Evolutionary conservation across 2,888 invertebrate species (phyloP).

Genomic region (Oscheius onirici): DNA sequence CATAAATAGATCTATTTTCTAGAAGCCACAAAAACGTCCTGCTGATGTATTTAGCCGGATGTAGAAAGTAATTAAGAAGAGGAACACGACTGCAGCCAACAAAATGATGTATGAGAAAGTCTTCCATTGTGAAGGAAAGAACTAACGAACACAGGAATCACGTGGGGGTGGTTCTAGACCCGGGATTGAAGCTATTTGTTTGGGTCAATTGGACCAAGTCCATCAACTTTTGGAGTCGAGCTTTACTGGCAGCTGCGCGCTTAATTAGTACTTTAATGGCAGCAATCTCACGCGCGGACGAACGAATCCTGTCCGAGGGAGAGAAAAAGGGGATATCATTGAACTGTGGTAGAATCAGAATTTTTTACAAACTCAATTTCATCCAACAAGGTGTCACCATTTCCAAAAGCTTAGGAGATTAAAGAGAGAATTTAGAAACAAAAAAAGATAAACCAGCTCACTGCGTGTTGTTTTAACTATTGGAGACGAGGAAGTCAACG

Average conservation of each 20-base stretch:
- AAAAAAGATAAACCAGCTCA: too few relatives aligned
- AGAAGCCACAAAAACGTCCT: neutral
- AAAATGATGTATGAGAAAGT: constrained; percentile 7
- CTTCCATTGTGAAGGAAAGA: neutral
- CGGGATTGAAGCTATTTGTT: neutral
- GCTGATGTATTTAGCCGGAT: constrained; percentile 10
- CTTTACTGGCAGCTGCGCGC: constrained; percentile 26
- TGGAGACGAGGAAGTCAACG: too few relatives aligned
- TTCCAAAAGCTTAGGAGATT: too few relatives aligned
- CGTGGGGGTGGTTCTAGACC: neutral
- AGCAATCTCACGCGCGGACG: constrained; percentile 6
- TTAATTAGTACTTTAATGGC: constrained; percentile 30
- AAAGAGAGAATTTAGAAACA: too few relatives aligned
- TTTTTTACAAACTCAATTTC: too few relatives aligned
- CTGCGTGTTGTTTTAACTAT: too few relatives aligned
- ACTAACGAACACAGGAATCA: neutral
- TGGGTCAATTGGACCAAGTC: neutral
- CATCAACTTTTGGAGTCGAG: constrained; percentile 15
- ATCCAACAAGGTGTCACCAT: too few relatives aligned
- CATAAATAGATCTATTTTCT: too few relatives aligned
- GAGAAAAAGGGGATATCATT: neutral
- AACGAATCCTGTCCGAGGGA: neutral
- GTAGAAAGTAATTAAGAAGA: constrained; percentile 5
- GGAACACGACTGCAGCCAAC: neutral
- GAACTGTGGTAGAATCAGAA: too few relatives aligned